Conservation (phyloP, 2,113 vertebrate genomes). For the Bolborhynchus lineola region DNA sequence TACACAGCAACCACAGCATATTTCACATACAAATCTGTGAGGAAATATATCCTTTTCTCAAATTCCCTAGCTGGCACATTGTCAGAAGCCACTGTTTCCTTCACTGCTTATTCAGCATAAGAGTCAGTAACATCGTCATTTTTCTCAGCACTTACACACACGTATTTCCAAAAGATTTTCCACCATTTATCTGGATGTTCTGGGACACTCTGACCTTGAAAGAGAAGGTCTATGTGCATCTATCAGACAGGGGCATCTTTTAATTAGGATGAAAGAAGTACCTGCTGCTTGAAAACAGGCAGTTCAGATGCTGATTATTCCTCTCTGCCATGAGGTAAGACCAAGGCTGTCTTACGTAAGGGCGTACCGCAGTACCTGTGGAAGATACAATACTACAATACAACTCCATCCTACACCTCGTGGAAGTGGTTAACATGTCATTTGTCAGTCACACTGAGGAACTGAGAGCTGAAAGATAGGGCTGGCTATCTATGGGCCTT, state of each 20-base stretch:
- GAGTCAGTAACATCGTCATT: not conserved
- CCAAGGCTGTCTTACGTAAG: not conserved
- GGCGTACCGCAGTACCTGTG: rapidly evolving
- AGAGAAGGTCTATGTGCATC: not conserved
- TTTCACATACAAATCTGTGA: not conserved
- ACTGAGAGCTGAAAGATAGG: not conserved
- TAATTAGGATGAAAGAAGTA: not conserved
- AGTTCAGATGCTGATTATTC: not conserved
- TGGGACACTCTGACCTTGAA: not conserved
- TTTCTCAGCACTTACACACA: not conserved
- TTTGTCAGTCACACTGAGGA: rapidly evolving
- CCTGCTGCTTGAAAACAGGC: not conserved
- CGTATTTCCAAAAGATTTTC: not conserved
- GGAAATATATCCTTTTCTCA: not conserved
- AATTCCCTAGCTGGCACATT: not conserved
- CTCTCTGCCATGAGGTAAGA: not conserved
- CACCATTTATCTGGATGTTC: rapidly evolving
- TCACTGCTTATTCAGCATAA: not conserved
- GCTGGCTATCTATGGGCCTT: not conserved
- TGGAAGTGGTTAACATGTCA: not conserved
- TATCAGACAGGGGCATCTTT: not conserved
- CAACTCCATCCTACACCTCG: rapidly evolving
- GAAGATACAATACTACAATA: rapidly evolving
- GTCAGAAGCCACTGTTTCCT: not conserved
- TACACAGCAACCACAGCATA: not conserved